Evolutionary conservation across 2,797 vertebrate genomes (phyloP).

Genomic region (Hypotaenidia okinawae): DNA sequence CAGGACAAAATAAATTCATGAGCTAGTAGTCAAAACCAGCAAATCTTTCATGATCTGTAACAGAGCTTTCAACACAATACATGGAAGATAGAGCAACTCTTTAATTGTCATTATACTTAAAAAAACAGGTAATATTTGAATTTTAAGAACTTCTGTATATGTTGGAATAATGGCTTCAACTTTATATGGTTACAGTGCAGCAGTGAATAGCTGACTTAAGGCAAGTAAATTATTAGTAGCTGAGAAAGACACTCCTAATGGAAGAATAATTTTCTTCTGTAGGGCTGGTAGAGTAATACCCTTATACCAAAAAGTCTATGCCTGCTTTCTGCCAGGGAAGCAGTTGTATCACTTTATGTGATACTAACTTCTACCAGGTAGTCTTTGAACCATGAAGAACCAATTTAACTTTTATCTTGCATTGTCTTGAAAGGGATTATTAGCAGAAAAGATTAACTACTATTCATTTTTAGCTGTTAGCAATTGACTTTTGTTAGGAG

Average conservation of each 20-base stretch:
- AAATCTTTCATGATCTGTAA: background rate
- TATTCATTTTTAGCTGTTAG: background rate
- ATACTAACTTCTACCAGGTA: background rate
- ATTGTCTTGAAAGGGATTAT: background rate
- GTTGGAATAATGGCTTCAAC: background rate
- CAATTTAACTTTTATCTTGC: background rate
- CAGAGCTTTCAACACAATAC: background rate
- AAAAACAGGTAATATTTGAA: background rate
- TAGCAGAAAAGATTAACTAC: background rate
- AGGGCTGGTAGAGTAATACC: background rate
- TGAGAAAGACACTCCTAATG: background rate
- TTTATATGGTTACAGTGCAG: background rate
- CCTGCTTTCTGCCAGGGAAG: background rate
- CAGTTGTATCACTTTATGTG: background rate
- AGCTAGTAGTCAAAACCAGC: background rate
- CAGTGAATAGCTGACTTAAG: background rate
- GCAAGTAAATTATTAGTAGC: background rate
- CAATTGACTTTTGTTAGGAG: background rate
- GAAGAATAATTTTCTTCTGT: background rate
- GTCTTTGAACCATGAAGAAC: conserved; percentile 3
- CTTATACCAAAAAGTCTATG: background rate
- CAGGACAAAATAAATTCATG: background rate
- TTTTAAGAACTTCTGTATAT: background rate
- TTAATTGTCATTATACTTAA: background rate
- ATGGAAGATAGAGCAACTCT: background rate